Evolutionary conservation across 2,113 vertebrate genomes (phyloP).

Genomic region (Cinclus mexicanus): DNA sequence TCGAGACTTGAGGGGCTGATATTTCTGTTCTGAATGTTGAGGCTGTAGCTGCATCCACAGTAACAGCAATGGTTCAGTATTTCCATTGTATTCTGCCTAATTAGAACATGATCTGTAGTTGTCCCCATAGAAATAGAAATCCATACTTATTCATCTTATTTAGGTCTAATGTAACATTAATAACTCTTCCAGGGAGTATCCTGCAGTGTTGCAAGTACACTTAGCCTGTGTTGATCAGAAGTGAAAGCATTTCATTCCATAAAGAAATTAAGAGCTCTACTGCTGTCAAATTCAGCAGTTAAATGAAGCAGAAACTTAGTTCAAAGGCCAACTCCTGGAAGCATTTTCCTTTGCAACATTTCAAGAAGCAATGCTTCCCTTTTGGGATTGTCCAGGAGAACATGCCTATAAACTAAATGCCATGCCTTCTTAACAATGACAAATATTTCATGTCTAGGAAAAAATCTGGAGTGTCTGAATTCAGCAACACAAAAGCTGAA

Average conservation of each 20-base stretch:
- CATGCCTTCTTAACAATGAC: slow-evolving; percentile 13
- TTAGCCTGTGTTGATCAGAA: slow-evolving; percentile 14
- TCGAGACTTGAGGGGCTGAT: not conserved
- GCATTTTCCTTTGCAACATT: slow-evolving; percentile 48
- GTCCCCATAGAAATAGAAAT: not conserved
- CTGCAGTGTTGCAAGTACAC: not conserved
- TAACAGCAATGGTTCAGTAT: not conserved
- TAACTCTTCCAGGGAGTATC: not conserved
- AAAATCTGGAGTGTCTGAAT: not conserved
- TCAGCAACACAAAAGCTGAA: not conserved
- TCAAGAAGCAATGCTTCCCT: slow-evolving; percentile 41
- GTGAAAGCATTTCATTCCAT: slow-evolving; percentile 11
- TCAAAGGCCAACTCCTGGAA: slow-evolving; percentile 63
- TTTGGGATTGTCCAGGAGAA: slow-evolving; percentile 30
- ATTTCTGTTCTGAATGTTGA: not conserved
- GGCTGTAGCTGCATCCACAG: not conserved
- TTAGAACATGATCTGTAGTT: not conserved
- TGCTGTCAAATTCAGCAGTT: slow-evolving; percentile 46
- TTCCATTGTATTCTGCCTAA: slow-evolving; percentile 6
- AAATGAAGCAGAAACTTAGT: slow-evolving; percentile 61
- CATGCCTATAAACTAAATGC: slow-evolving; percentile 5
- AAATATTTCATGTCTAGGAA: slow-evolving; percentile 13
- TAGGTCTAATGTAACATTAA: not conserved
- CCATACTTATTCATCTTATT: not conserved
- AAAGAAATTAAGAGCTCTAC: slow-evolving; percentile 32